Evolutionary conservation across 2,113 vertebrate species (phyloP), one percentile per base, ranked within the genome.

Genomic region (Entelurus aequoreus): DNA sequence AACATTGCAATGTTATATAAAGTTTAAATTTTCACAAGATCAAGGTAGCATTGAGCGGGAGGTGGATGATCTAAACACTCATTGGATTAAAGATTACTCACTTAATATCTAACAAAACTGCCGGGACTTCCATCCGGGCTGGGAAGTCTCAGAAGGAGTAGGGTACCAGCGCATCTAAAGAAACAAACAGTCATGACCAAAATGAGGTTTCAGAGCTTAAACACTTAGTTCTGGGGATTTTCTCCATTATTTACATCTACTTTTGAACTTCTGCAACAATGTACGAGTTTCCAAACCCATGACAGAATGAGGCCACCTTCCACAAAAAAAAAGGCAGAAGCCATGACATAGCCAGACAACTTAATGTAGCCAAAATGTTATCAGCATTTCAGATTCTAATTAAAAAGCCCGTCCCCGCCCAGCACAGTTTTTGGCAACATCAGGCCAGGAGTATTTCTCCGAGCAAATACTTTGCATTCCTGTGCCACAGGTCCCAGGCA

Each of bases 101-200:
- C 90, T 82, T 86, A 28, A 16, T 88, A 82, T 89, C 83, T 94
- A 98, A 92, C 96, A 98, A 91, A 98, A 96, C 86, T 98, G 96
- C 76, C 94, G 93, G 60, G 94, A 96, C 75, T 98, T 98, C 96
- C 95, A 98, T 91, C 94, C 96, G 88, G 95, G 94, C 86, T 96
- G 95, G 69, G 94, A 90, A 53, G 93, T 89, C 71, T 98, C 95
- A 6, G 95, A 94, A 61, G 90, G 88, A 63, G 94, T 92, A 63
- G 94, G 96, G 78, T 95, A 98, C 96, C 96, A 98, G 88, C 95
- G 95, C 91, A 98, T 96, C 96, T 98, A 87, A 75, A 91, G 77
- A 82, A 65, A 81, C 76, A 81, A 76, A 80, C 54, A 66, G 52
- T 76, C 68, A 81, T 66, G 19, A 78, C 55, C 67, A 63, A 63